Base-by-base conservation (phyloP, 2,888 invertebrate genomes). In the Mythimna pallens region DNA sequence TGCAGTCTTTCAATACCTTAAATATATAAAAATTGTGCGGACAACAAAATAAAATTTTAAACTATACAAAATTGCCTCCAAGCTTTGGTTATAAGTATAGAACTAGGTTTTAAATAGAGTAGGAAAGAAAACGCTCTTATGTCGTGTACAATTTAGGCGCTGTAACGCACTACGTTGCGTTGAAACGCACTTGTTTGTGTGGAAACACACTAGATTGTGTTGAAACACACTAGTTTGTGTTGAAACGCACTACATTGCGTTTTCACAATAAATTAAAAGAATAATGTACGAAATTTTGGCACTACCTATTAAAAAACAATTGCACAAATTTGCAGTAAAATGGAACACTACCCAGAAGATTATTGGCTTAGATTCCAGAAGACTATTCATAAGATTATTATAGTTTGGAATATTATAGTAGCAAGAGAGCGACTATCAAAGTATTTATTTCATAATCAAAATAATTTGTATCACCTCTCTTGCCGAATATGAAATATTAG, bases 351-450 rank as follows among this genome's bases (percentile, higher is more conserved):
- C 22, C 17, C 17, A 73, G 62, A 59, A 78, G 62, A 59, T 52
- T 34, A 30, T 40, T 30, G 12, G 34, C 47, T 9, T 50, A 40
- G 52, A 50, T 65, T 52, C 57, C 17, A 67, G 63, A 64, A 71
- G 47, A 66, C 8, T 72, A 70, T 52, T 76, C 34, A 25, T 71
- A 62, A 61, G 36, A 64, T 66, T 63, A 70, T 59, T 54, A 76
- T 55, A 71, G 61, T 62, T 68, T 47, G 30, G 61, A 75, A 74
- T 73, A 76, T 76, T 70, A 47, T 47, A 77, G 58, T 54, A 74
- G 81, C 89, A 93, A 93, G 93, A 88, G 85, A 89, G 89, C 88
- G 92, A 93, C 89, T 79, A 90, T 62, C 89, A 93, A 93, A 92
- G 80, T 80, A 82, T 90, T 92, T 87, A 90, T 93, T 93, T 93